Conservation (phyloP, 2,888 invertebrate genomes). For the Siphlonurus alternatus region DNA sequence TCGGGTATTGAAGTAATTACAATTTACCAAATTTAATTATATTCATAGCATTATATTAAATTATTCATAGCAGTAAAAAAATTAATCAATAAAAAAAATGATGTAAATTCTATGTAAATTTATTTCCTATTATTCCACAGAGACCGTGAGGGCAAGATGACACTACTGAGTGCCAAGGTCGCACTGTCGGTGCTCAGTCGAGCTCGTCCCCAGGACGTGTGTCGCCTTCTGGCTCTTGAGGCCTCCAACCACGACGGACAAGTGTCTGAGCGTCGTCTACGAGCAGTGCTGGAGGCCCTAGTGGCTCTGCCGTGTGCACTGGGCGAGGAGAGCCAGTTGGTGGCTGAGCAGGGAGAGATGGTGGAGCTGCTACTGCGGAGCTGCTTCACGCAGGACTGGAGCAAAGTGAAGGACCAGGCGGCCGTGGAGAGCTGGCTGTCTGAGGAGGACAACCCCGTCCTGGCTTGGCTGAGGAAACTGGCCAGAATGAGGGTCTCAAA, state of each 20-base stretch:
- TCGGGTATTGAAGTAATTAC: too few relatives aligned
- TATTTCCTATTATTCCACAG: background rate
- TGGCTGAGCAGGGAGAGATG: background rate
- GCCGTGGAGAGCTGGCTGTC: background rate
- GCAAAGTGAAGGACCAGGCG: background rate
- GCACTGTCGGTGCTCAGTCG: background rate
- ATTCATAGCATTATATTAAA: too few relatives aligned
- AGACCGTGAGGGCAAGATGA: background rate
- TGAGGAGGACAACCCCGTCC: background rate
- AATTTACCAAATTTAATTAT: too few relatives aligned
- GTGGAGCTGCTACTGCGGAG: background rate
- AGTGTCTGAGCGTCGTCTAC: background rate
- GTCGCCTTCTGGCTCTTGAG: background rate
- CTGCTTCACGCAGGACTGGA: background rate
- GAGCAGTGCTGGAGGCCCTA: background rate
- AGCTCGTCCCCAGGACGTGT: background rate
- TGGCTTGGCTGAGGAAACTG: background rate
- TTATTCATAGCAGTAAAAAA: too few relatives aligned
- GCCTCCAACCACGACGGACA: constrained; percentile 1
- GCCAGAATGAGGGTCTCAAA: background rate
- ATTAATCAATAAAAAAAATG: too few relatives aligned
- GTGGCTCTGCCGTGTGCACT: background rate
- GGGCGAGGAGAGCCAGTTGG: background rate
- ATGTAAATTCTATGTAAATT: too few relatives aligned
- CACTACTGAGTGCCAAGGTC: background rate